phyloP scores from a whole-genome alignment of 2,797 vertebrate species.

The Octomys mimax region DNA sequence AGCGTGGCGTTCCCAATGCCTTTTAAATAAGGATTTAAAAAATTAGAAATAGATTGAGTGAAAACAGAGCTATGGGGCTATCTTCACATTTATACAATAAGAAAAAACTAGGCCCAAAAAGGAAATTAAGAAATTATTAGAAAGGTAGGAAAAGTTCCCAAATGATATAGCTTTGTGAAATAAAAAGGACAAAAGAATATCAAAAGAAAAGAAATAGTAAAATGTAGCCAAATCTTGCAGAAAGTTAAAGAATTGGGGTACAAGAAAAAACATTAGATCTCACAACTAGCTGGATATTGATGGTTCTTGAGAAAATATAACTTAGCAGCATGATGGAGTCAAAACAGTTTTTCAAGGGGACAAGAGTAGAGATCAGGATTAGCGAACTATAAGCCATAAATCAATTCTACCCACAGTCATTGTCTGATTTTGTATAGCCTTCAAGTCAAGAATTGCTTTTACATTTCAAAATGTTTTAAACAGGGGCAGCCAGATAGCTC shows the following conservation, averaged over 20 bases:
- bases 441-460: neutral
- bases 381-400: neutral
- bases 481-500: too few relatives aligned
- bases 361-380: neutral
- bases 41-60: neutral
- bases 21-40: neutral
- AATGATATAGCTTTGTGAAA: neutral
- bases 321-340: neutral
- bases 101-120: neutral
- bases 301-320: conserved; percentile 15
- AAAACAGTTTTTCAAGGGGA: conserved; percentile 1
- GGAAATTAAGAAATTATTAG: neutral
- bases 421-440: neutral
- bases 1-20: neutral
- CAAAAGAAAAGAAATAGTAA: neutral
- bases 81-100: neutral
- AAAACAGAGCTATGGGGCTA: neutral
- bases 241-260: neutral
- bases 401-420: neutral
- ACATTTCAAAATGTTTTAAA: conserved; percentile 32
- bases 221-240: neutral
- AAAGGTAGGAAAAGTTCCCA: neutral
- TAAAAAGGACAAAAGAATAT: neutral
- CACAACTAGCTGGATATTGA: neutral
- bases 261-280: neutral